phyloP scores from a whole-genome alignment of 2,888 invertebrate species.

The Acrocyrtus sp. region DNA sequence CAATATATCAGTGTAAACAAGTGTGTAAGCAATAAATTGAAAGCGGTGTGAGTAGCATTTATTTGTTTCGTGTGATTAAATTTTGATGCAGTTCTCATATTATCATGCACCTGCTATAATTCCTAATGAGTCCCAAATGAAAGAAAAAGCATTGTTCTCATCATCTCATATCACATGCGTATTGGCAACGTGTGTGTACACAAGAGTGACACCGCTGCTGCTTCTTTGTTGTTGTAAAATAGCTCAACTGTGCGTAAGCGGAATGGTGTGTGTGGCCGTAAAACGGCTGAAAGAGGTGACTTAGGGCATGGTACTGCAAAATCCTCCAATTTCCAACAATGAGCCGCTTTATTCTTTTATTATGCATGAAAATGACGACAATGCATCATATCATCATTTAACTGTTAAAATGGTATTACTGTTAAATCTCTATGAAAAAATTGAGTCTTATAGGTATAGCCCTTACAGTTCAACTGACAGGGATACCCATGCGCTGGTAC shows the following conservation, averaged over 20 bases:
- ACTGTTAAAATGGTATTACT: background rate
- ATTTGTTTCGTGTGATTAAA: constrained; percentile 33
- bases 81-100: constrained; percentile 28
- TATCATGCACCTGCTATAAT: background rate
- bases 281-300: background rate
- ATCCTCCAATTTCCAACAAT: background rate
- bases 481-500: constrained; percentile 50
- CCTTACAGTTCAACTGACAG: constrained; percentile 23
- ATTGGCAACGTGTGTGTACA: no score
- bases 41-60: no score
- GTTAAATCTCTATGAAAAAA: background rate
- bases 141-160: background rate
- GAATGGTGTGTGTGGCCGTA: background rate
- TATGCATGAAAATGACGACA: background rate
- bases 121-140: background rate
- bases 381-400: background rate
- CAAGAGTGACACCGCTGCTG: no score
- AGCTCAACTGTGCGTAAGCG: background rate
- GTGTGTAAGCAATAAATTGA: constrained; percentile 17
- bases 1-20: constrained; percentile 23
- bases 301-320: constrained; percentile 37
- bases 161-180: background rate
- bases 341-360: background rate
- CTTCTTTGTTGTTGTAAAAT: no score
- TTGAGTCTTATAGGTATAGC: no score